These are phyloP conservation scores for Leucania comma DNA, from an alignment of 2,888 invertebrate species.

Conservation along the genomic window DNA sequence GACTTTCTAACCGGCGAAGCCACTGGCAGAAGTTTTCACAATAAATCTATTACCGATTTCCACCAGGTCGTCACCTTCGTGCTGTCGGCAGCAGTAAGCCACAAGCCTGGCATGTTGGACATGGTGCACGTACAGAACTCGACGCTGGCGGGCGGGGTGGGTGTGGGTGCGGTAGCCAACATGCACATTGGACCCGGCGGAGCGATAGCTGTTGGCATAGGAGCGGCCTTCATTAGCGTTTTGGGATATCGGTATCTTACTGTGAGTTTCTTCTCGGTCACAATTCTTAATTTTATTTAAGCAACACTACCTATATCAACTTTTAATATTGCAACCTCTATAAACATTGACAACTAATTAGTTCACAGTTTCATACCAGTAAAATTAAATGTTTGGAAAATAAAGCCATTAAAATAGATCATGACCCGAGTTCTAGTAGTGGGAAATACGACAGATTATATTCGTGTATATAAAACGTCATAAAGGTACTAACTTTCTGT, in stretches of 20 bases:
- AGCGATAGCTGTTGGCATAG: slow-evolving; percentile 94
- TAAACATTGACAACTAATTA: no score
- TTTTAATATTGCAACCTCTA: no score
- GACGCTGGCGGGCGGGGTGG: slow-evolving; percentile 98
- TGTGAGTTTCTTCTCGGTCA: slow-evolving; percentile 84
- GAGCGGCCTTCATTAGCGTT: slow-evolving; percentile 95
- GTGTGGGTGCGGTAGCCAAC: slow-evolving; percentile 96
- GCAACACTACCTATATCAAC: no score
- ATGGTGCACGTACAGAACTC: slow-evolving; percentile 99
- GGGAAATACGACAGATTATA: neutral
- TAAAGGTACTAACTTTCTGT: neutral
- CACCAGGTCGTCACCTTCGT: slow-evolving; percentile 94
- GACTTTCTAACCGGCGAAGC: no score
- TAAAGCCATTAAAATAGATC: no score
- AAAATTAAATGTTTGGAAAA: no score
- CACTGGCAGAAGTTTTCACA: neutral
- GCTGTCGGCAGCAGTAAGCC: slow-evolving; percentile 94
- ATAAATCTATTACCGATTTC: neutral
- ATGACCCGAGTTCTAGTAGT: no score
- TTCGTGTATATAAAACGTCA: neutral
- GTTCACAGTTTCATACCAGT: no score
- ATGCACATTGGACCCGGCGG: slow-evolving; percentile 96
- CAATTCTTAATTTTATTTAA: neutral
- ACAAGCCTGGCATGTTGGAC: slow-evolving; percentile 94
- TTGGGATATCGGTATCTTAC: slow-evolving; percentile 94